A percentile compares a stretch with the other conserved stretches of the same genome.
Conservation (phyloP, 2,113 vertebrate species). For the Dolichotis patagonum region DNA sequence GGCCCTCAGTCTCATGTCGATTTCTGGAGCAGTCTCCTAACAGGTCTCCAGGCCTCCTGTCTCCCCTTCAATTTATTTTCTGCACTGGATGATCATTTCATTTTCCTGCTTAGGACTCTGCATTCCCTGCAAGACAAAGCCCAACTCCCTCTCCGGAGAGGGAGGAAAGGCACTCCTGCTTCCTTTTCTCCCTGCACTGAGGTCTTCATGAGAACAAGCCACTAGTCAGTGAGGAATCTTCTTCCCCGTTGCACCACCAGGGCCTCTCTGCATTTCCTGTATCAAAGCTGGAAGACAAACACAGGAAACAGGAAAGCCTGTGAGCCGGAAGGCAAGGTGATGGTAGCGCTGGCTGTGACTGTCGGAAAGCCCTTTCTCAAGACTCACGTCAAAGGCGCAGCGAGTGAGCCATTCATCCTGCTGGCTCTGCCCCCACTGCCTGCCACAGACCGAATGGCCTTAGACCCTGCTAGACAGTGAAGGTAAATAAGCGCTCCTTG, state of each 20-base stretch:
- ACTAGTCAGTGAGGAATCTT: background rate
- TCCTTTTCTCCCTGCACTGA: background rate
- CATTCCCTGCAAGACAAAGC: background rate
- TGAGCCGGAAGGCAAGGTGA: constrained; percentile 1
- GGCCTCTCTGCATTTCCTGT: background rate
- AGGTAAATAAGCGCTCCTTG: background rate
- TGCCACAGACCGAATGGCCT: background rate
- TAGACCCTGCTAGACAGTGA: background rate
- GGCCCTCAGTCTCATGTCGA: background rate
- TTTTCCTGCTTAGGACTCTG: constrained; percentile 9
- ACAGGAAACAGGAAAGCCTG: background rate
- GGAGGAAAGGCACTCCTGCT: background rate
- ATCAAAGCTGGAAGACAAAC: background rate
- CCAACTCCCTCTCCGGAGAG: background rate
- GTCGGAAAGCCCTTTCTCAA: constrained; percentile 37
- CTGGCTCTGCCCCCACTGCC: constrained; percentile 3
- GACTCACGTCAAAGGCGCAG: background rate
- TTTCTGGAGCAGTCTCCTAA: background rate
- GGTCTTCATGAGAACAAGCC: constrained; percentile 50
- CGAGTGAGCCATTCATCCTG: background rate
- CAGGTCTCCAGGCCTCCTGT: background rate
- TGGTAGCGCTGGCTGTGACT: background rate
- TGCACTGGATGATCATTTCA: background rate
- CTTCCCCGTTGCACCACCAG: background rate
- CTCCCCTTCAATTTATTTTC: background rate